Conservation (phyloP, 2,888 invertebrate genomes). For the Corbicula japonica region DNA sequence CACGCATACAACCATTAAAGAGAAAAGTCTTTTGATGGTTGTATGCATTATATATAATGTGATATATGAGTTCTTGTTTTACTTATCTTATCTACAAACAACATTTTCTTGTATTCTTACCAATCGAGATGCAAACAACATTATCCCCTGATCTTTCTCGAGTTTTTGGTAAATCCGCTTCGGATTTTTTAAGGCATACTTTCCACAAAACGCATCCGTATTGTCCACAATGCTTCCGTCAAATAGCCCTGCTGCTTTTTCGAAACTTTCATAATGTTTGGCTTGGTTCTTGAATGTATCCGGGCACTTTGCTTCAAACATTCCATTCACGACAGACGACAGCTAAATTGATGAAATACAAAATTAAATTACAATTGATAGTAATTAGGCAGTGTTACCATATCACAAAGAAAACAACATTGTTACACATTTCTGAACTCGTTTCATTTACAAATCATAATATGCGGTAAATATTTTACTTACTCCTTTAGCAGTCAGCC, state of each 20-base stretch:
- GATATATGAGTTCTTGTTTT: no score
- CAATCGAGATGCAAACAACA: constrained; percentile 38
- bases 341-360: constrained; percentile 18
- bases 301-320: constrained; percentile 61
- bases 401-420: no score
- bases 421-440: no score
- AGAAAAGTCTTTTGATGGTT: no score
- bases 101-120: no score
- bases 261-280: constrained; percentile 52
- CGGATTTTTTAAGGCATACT: constrained; percentile 65
- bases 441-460: no score
- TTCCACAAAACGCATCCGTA: constrained; percentile 67
- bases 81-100: no score
- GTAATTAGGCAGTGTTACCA: no score
- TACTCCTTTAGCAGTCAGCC: constrained; percentile 32
- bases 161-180: constrained; percentile 42
- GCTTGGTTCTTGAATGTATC: constrained; percentile 29
- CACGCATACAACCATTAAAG: no score
- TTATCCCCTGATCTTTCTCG: constrained; percentile 39
- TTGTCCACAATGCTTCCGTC: constrained; percentile 46
- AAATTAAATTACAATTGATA: no score
- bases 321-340: constrained; percentile 8
- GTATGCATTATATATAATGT: no score
- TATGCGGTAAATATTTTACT: no score
- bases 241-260: constrained; percentile 12